Base-by-base conservation (phyloP, 2,888 invertebrate genomes). In the Pristionchus mayeri region DNA sequence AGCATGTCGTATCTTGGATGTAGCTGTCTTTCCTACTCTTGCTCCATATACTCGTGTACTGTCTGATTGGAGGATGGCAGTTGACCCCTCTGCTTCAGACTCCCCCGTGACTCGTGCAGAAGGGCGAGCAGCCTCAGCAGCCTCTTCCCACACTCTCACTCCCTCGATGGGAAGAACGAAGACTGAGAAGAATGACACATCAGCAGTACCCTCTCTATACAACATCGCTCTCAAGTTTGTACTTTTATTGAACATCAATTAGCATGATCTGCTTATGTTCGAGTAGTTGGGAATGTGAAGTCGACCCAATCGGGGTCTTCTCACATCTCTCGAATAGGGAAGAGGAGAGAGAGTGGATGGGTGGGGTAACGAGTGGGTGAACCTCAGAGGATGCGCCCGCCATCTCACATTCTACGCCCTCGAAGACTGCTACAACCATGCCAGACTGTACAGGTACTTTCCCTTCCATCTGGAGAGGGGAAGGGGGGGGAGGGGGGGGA, bases 331-430 rank as follows among this genome's bases (percentile, higher is more conserved):
- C n/a, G n/a, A n/a, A n/a, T n/a, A n/a, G n/a, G n/a, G n/a, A n/a
- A n/a, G n/a, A n/a, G n/a, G n/a, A n/a, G n/a, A n/a, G n/a, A n/a
- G n/a, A n/a, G n/a, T n/a, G n/a, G n/a, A n/a, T n/a, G n/a, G n/a
- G n/a, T n/a, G n/a, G n/a, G n/a, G n/a, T n/a, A n/a, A n/a, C n/a
- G n/a, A n/a, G n/a, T n/a, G n/a, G n/a, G n/a, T n/a, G n/a, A n/a
- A n/a, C 21, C n/a, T 75, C 75, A 78, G 67, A 48, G 82, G 48
- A 18, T 82, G 82, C 30, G 82, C 82, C 24, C 82, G 82, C 30
- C 48, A 44, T 34, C 60, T 82, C 21, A 60, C 82, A 9, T 82
- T 82, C 82, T 40, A 24, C 21, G 82, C 63, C 6, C 60, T 82
- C 9, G 82, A 82, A 30, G 63, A 63, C 11, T 44, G 48, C 34